Percentiles rank a stretch among this genome's conserved stretches.
phyloP scores from a whole-genome alignment of 2,113 vertebrate genomes.

The Orcinus orca region DNA sequence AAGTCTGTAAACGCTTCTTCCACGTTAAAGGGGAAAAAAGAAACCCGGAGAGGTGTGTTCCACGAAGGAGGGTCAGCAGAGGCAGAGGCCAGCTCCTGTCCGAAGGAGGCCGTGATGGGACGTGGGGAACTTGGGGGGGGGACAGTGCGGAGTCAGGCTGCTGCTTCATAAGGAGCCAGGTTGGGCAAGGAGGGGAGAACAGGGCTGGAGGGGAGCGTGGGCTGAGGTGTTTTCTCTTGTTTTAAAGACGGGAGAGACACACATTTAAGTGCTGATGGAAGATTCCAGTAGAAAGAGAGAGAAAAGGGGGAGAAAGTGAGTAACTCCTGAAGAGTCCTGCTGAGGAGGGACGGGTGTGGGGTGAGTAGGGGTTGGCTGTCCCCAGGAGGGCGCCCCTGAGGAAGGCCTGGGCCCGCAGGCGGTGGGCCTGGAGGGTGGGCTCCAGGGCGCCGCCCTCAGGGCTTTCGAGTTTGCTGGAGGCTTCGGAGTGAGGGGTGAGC shows the following conservation, averaged over 20 bases:
- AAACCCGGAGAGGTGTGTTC: not conserved
- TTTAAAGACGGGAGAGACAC: not conserved
- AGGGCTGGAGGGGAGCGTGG: not conserved
- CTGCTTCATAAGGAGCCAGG: not conserved
- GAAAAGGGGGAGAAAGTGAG: not conserved
- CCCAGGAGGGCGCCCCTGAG: not conserved
- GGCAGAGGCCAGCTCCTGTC: not conserved
- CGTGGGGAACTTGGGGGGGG: rapidly evolving
- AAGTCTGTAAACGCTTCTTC: not conserved
- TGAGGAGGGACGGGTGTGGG: not conserved
- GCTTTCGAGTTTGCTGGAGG: not conserved
- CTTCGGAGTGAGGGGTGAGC: too few relatives aligned
- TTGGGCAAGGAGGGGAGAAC: not conserved
- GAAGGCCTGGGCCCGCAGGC: not conserved
- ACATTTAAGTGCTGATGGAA: not conserved
- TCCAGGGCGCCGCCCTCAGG: rapidly evolving
- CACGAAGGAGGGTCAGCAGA: not conserved
- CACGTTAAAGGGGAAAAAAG: not conserved
- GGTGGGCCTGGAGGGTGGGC: not conserved
- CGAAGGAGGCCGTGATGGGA: rapidly evolving
- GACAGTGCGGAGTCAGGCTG: not conserved
- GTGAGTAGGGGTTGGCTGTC: not conserved
- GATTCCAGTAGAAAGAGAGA: not conserved
- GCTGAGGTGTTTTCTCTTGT: not conserved
- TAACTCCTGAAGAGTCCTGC: not conserved